A percentile compares a stretch with the other conserved stretches of the same genome.
Conservation (phyloP, 2,888 invertebrate genomes). For the Troilus luridus region DNA sequence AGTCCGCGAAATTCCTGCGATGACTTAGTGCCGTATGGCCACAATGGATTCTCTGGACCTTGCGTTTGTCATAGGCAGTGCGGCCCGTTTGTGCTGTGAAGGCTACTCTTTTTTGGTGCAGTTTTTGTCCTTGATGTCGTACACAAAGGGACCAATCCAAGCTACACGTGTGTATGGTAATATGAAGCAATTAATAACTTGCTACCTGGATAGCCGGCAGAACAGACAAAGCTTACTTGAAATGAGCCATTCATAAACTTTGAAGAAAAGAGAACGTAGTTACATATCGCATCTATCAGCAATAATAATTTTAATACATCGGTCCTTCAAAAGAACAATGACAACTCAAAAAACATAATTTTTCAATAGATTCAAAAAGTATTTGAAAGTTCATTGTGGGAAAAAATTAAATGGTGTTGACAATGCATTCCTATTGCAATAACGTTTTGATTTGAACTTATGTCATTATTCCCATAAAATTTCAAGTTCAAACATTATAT, state of each 20-base stretch:
- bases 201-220: background rate
- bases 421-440: too few relatives aligned
- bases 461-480: too few relatives aligned
- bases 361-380: too few relatives aligned
- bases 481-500: too few relatives aligned
- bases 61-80: background rate
- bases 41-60: background rate
- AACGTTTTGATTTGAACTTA: too few relatives aligned
- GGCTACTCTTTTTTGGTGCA: background rate
- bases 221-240: background rate
- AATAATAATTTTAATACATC: too few relatives aligned
- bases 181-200: conserved; percentile 8
- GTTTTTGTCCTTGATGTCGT: background rate
- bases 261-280: background rate
- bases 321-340: too few relatives aligned
- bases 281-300: too few relatives aligned
- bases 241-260: background rate
- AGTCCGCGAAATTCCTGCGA: background rate
- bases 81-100: background rate
- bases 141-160: background rate
- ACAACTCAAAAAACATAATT: too few relatives aligned
- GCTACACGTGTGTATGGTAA: conserved; percentile 10
- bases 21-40: conserved; percentile 41
- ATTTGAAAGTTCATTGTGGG: too few relatives aligned
- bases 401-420: too few relatives aligned